Percentiles rank a stretch among this genome's conserved stretches.
Conservation (phyloP, 2,113 vertebrate species). For the Eptatretus burgeri region DNA sequence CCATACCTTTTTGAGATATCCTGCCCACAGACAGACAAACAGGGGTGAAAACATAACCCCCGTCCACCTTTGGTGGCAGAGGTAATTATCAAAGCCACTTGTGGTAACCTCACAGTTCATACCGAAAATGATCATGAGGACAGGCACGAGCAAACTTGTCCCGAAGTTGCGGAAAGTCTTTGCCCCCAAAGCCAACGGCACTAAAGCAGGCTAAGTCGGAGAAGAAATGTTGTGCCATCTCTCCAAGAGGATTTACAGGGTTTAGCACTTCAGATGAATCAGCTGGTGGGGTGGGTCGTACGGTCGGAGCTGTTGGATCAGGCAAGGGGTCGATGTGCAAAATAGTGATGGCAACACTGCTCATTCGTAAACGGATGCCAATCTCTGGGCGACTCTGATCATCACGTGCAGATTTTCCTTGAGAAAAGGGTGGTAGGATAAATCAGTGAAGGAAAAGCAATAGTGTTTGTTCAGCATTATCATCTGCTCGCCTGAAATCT, state of each 20-base stretch:
- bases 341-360: constrained; percentile 38
- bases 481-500: no score
- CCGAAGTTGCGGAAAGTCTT: constrained; percentile 35
- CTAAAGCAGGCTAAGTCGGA: constrained; percentile 28
- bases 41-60: no score
- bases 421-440: no score
- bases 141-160: constrained; percentile 34
- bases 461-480: no score
- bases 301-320: constrained; percentile 10
- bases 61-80: no score
- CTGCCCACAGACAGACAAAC: no score
- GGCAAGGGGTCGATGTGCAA: constrained; percentile 21
- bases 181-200: constrained; percentile 36
- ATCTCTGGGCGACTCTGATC: constrained; percentile 28
- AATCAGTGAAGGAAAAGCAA: no score
- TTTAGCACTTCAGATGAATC: neutral
- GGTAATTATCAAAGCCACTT: no score
- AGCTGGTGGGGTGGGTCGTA: constrained; percentile 8
- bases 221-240: constrained; percentile 33
- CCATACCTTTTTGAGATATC: no score
- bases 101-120: constrained; percentile 7
- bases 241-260: constrained; percentile 13
- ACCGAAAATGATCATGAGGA: constrained; percentile 44
- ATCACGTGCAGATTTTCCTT: no score
- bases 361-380: constrained; percentile 33